phyloP scores from a whole-genome alignment of 2,113 vertebrate species.

The Gadus macrocephalus region DNA sequence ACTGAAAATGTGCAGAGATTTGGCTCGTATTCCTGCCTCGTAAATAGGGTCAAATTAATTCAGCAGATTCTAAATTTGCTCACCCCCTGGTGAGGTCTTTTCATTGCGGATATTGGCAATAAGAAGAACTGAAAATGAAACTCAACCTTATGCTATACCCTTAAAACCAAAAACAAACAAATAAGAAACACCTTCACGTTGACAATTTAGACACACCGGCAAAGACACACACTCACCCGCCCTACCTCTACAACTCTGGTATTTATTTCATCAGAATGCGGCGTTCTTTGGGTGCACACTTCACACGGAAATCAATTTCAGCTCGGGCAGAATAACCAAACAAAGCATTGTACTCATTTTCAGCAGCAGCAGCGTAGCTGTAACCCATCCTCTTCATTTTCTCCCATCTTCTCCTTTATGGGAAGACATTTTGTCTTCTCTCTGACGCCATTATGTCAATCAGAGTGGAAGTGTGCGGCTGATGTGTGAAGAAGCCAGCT shows the following conservation, averaged over 20 bases:
- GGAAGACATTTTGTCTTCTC: constrained; percentile 75
- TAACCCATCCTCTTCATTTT: constrained; percentile 60
- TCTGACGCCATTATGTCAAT: constrained; percentile 71
- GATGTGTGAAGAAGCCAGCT: constrained; percentile 68
- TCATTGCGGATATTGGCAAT: no score
- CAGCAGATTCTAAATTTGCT: no score
- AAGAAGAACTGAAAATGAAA: no score
- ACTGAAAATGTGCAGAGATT: no score
- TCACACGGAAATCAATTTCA: constrained; percentile 74
- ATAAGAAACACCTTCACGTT: no score
- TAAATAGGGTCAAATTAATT: no score
- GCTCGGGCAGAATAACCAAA: constrained; percentile 72
- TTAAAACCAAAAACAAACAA: background rate
- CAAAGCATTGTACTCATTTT: constrained; percentile 64
- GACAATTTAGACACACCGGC: constrained; percentile 26
- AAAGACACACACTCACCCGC: constrained; percentile 7
- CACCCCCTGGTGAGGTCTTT: no score
- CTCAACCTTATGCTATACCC: no score
- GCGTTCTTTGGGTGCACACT: constrained; percentile 58
- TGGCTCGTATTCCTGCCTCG: no score
- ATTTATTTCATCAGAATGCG: constrained; percentile 72
- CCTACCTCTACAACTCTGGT: constrained; percentile 51
- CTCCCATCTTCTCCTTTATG: constrained; percentile 51
- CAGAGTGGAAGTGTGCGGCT: constrained; percentile 60
- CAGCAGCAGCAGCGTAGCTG: constrained; percentile 48